Conservation (phyloP, 2,113 vertebrate species). For the Rhinolophus sinicus region DNA sequence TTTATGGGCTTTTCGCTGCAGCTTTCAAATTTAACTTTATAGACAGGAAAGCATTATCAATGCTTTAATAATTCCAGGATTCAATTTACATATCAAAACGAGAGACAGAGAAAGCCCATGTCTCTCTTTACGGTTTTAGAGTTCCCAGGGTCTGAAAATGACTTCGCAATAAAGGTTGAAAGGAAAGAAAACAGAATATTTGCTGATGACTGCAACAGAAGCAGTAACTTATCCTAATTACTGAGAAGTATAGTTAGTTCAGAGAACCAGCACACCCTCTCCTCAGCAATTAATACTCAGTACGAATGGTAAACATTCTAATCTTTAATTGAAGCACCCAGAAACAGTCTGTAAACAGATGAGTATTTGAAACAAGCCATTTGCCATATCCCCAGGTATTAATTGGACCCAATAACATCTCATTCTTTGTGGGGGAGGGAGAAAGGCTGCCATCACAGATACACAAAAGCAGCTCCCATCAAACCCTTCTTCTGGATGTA, state of each 20-base stretch:
- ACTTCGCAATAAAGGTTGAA: background rate
- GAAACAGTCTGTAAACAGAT: conserved; percentile 47
- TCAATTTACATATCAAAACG: conserved; percentile 21
- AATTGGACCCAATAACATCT: background rate
- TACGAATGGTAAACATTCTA: background rate
- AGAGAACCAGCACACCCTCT: background rate
- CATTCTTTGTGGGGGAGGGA: background rate
- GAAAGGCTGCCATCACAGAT: background rate
- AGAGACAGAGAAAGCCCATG: background rate
- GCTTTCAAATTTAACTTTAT: conserved; percentile 30
- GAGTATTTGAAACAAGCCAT: conserved; percentile 39
- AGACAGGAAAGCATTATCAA: background rate
- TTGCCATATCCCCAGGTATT: background rate
- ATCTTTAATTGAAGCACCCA: conserved; percentile 39
- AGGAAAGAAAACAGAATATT: background rate
- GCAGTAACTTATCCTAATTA: background rate
- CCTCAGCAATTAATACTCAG: background rate
- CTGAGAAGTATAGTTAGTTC: background rate
- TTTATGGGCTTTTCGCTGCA: background rate
- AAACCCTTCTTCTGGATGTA: background rate
- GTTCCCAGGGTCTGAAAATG: conserved; percentile 17
- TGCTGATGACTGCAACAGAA: background rate
- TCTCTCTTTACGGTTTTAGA: background rate
- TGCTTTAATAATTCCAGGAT: conserved; percentile 25
- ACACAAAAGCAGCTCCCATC: background rate